Base-by-base conservation (phyloP, 2,888 invertebrate species). In the Drosophila demipolita region DNA sequence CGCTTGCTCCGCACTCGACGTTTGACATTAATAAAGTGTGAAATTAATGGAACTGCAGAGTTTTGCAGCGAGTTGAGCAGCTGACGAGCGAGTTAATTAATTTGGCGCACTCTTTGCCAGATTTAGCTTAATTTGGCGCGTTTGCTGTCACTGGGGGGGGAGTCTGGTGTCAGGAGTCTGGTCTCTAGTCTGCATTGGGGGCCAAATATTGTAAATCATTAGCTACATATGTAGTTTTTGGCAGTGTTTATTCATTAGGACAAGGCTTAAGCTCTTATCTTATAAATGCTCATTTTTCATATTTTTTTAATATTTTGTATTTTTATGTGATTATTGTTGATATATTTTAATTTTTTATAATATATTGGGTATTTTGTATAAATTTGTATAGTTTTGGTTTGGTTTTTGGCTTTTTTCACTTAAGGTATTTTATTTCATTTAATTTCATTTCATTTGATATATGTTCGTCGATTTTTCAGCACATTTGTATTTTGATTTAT, bases 21-120 rank as follows among this genome's bases (percentile, higher is more conserved):
- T 55, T 55, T 86, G 91, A 91, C 91, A 91, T 91, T 91, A 91
- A 91, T 91, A 91, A 90, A 89, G 91, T 91, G 87, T 80, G 83
- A 85, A 87, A 83, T 84, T 82, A 86, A 78, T 82, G 79, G 70
- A 72, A 68, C 75, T 65, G 65, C 67, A 62, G 58, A 54, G 67
- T 26, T 72, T 55, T 66, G 68, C 59, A 36, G 52, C 38, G 62
- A 38, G 33, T 36, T 8, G 15, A 33, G 65, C 52, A 53, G 63
- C 48, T 48, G 55, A 60, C 36, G 11, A 55, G 64, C 61, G 48
- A 69, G 63, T 64, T 55, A 71, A 75, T 80, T 75, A 80, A 66
- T 75, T 75, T 72, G 66, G 67, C 67, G 52, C 64, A 63, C 62
- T 63, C 42, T 49, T 60, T 23, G 71, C 76, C 68, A 68, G 67